These are phyloP conservation scores for Patagioenas fasciata DNA, from an alignment of 2,113 vertebrate species.

Conservation along the genomic window DNA sequence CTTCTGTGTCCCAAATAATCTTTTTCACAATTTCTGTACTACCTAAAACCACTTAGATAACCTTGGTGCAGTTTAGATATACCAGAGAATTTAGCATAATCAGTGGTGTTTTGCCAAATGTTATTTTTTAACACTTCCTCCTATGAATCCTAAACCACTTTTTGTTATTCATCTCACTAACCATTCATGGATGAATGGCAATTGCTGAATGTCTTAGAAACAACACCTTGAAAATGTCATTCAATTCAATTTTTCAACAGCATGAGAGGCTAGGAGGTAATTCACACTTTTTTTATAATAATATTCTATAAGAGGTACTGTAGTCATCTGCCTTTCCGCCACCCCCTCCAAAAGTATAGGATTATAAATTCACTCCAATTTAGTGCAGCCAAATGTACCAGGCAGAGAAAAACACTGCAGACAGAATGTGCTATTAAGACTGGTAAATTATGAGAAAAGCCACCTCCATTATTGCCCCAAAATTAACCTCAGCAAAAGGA, in stretches of 20 bases:
- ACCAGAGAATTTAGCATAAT: slow-evolving; percentile 39
- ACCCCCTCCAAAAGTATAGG: slow-evolving; percentile 44
- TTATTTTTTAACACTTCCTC: slow-evolving; percentile 66
- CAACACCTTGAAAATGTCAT: slow-evolving; percentile 57
- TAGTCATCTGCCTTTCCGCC: slow-evolving; percentile 52
- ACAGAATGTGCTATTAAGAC: not conserved
- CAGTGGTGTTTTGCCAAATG: slow-evolving; percentile 36
- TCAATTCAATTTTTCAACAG: slow-evolving; percentile 54
- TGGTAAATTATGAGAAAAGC: not conserved
- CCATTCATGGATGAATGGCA: slow-evolving; percentile 30
- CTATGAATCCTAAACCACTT: slow-evolving; percentile 49
- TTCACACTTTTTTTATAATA: slow-evolving; percentile 68
- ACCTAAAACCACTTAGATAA: slow-evolving; percentile 57
- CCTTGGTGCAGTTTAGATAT: slow-evolving; percentile 35
- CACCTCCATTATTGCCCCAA: not conserved
- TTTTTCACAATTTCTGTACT: slow-evolving; percentile 45
- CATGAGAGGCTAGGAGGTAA: slow-evolving; percentile 54
- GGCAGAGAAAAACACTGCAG: slow-evolving; percentile 30
- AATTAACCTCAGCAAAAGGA: not conserved
- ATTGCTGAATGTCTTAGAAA: slow-evolving; percentile 53
- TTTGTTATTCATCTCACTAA: slow-evolving; percentile 65
- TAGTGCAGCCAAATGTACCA: slow-evolving; percentile 28
- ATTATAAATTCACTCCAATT: slow-evolving; percentile 53
- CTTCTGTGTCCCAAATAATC: slow-evolving; percentile 23
- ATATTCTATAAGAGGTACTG: slow-evolving; percentile 62